Base-by-base conservation (phyloP, 2,113 vertebrate species). In the Syngnathus scovelli region DNA sequence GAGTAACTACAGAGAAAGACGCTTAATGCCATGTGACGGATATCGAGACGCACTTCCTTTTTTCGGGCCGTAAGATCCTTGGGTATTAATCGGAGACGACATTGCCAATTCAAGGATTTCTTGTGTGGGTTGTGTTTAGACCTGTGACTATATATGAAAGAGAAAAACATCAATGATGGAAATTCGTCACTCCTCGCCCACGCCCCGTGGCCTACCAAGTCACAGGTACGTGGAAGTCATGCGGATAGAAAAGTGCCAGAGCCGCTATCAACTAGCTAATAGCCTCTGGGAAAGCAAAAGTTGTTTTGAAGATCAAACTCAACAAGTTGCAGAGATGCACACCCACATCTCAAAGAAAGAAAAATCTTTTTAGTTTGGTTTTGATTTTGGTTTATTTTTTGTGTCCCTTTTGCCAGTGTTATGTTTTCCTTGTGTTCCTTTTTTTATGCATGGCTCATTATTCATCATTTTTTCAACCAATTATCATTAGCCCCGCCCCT, bases 101-200 rank as follows among this genome's bases (percentile, higher is more conserved):
- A 61, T 55, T 46, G 21, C 54, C 18, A 65, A 49, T 60, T 67
- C 18, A 58, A 61, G 44, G 67, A 54, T 68, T 54, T 80, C 75
- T 64, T 38, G 59, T 74, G 64, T 55, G 55, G 13, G 44, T 46
- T 37, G 11, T 61, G 72, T 67, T 67, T 61, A 13, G 37, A 46
- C 23, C 33, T 62, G 64, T 51, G 41, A 61, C 58, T 64, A 64
- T 69, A 36, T 41, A 56, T 61, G 61, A 63, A 52, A 44, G 38
- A 51, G 1, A 8, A 19, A 38, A 12, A 74, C 27, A 56, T 76
- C 46, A 76, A 38, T 66, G 41, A 39, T 39, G 15, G 49, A 12
- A 56, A 73, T 82, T 36, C 27, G 72, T 84, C 71, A 77, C 44
- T 70, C 61, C 68, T 65, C 69, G 13, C 61, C 78, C 62, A 73